Evolutionary conservation across 2,888 invertebrate species (phyloP).

Genomic region (Drosophila melanosoma): DNA sequence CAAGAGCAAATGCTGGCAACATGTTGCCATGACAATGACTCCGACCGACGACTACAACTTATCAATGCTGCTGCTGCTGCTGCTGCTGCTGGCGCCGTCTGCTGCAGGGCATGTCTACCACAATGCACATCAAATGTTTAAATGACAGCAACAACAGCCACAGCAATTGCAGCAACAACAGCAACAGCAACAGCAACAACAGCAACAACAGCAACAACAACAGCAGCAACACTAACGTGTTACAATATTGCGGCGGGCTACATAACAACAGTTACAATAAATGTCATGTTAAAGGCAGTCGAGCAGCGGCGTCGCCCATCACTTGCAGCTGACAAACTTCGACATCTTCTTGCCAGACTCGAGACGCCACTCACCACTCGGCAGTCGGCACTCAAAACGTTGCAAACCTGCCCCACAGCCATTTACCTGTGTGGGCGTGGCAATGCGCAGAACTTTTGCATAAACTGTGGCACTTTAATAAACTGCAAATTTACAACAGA

Average conservation of each 20-base stretch:
- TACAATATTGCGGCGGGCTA: slow-evolving; percentile 44
- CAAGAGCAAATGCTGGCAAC: slow-evolving; percentile 59
- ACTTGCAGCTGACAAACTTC: slow-evolving; percentile 56
- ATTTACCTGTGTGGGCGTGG: slow-evolving; percentile 68
- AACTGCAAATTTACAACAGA: slow-evolving; percentile 31
- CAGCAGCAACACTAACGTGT: slow-evolving; percentile 46
- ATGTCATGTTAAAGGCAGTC: slow-evolving; percentile 81
- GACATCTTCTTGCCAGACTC: slow-evolving; percentile 11
- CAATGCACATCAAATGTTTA: slow-evolving; percentile 79
- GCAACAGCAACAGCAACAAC: slow-evolving; percentile 51
- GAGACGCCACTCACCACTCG: slow-evolving; percentile 50
- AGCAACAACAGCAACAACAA: slow-evolving; percentile 4
- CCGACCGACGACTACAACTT: slow-evolving; percentile 40
- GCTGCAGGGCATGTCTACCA: slow-evolving; percentile 64
- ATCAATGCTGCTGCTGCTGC: slow-evolving; percentile 50
- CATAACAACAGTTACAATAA: slow-evolving; percentile 81
- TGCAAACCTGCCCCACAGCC: slow-evolving; percentile 61
- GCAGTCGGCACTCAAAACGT: slow-evolving; percentile 22
- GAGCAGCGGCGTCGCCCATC: slow-evolving; percentile 68
- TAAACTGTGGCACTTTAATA: slow-evolving; percentile 53
- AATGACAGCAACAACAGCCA: slow-evolving; percentile 67
- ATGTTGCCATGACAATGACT: slow-evolving; percentile 81
- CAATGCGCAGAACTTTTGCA: slow-evolving; percentile 57
- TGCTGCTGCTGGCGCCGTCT: slow-evolving; percentile 58
- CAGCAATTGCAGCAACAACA: slow-evolving; percentile 19